Percentiles rank a stretch among this genome's conserved stretches.
Conservation (phyloP, 2,888 invertebrate genomes). For the Diachrysia chrysitis region DNA sequence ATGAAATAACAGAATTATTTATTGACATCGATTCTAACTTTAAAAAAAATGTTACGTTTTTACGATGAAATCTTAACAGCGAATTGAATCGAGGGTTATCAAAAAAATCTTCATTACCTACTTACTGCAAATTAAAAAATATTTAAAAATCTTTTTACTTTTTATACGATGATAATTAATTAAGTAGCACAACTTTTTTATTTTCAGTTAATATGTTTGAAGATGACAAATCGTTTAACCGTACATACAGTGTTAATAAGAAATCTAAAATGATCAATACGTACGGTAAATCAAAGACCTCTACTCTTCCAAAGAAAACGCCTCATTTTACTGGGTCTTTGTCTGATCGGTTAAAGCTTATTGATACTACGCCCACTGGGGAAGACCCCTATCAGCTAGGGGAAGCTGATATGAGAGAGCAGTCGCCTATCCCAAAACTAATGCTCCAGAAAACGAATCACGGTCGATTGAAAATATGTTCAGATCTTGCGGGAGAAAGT, state of each 20-base stretch:
- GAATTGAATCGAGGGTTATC: too few relatives aligned
- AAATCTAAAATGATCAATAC: conserved; percentile 81
- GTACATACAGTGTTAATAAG: conserved; percentile 74
- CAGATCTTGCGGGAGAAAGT: conserved; percentile 61
- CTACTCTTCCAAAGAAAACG: conserved; percentile 65
- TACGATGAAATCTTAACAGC: neutral
- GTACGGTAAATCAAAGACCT: conserved; percentile 72
- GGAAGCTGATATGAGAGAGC: conserved; percentile 84
- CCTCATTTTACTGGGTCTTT: conserved; percentile 77
- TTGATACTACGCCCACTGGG: conserved; percentile 84
- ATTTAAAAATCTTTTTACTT: too few relatives aligned
- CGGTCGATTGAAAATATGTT: conserved; percentile 73
- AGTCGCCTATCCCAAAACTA: conserved; percentile 84
- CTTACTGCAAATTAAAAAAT: too few relatives aligned
- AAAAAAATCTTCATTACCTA: too few relatives aligned
- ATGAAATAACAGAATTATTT: neutral
- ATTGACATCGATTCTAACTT: neutral
- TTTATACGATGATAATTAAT: too few relatives aligned
- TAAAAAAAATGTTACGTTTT: neutral
- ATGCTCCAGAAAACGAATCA: conserved; percentile 82
- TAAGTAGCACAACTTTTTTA: neutral
- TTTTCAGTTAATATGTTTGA: conserved; percentile 70
- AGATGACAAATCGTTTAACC: conserved; percentile 67
- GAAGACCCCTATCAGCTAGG: conserved; percentile 85
- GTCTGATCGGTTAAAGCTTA: conserved; percentile 79